phyloP scores from a whole-genome alignment of 1,140 invertebrate species.

The Drosophila lacertosa region DNA sequence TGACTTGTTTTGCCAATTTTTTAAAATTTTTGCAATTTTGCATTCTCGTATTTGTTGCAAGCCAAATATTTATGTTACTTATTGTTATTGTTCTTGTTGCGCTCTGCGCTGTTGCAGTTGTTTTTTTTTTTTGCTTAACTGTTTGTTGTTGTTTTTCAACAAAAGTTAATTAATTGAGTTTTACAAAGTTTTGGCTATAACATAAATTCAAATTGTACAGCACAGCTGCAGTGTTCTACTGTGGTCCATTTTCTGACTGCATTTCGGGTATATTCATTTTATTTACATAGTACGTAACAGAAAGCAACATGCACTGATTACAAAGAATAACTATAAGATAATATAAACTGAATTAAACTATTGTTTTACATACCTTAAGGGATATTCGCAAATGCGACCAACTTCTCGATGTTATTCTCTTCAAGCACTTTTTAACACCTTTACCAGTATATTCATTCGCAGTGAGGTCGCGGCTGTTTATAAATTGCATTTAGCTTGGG shows the following conservation, averaged over 20 bases:
- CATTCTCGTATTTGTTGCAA: slow-evolving; percentile 55
- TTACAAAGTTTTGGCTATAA: slow-evolving; percentile 75
- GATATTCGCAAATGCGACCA: neutral
- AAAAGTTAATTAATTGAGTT: slow-evolving; percentile 83
- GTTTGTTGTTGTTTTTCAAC: slow-evolving; percentile 44
- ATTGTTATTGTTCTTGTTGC: slow-evolving; percentile 62
- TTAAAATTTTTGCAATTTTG: slow-evolving; percentile 55
- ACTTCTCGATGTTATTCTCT: too few relatives aligned
- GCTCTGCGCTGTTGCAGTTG: slow-evolving; percentile 10
- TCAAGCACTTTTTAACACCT: neutral
- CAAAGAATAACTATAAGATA: too few relatives aligned
- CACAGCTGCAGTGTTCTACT: slow-evolving; percentile 27
- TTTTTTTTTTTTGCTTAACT: slow-evolving; percentile 23
- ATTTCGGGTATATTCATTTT: slow-evolving; percentile 1
- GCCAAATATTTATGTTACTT: slow-evolving; percentile 75
- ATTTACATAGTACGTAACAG: too few relatives aligned
- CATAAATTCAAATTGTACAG: slow-evolving; percentile 75
- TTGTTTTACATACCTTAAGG: neutral
- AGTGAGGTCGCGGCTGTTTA: slow-evolving; percentile 32
- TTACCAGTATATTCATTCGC: slow-evolving; percentile 40
- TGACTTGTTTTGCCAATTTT: slow-evolving; percentile 46
- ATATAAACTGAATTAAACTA: too few relatives aligned
- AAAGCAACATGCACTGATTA: too few relatives aligned
- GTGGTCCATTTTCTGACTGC: neutral
- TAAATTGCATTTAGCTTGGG: slow-evolving; percentile 63